Base-by-base conservation (phyloP, 2,888 invertebrate genomes). In the Hypercompe scribonia region DNA sequence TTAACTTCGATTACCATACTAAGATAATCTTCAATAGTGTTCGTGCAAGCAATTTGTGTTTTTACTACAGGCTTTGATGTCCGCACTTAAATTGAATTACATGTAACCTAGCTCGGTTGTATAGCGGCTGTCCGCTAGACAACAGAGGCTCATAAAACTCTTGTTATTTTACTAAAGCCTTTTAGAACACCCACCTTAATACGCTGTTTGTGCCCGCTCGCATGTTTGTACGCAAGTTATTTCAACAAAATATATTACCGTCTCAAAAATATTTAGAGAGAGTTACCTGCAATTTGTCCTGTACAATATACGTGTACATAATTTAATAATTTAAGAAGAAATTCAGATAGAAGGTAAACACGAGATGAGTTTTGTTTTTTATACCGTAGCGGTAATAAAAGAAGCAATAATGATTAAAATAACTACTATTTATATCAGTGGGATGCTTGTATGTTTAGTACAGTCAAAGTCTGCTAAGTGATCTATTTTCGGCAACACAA, bases 121-220 rank as follows among this genome's bases (percentile, higher is more conserved):
- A 69, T 79, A 50, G 50, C 21, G 21, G 7, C 24, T 68, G 75
- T 58, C 76, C 65, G 61, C 42, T 71, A 46, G 70, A 70, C 71
- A 71, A 36, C 74, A 77, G 65, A 74, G 70, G 71, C 67, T 80
- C 73, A 84, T 80, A 80, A 87, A 87, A 88, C 88, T 87, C 85
- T 84, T 87, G 87, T 87, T 88, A 90, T 90, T 90, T 88, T 83
- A 87, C 90, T 87, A 89, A 89, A 89, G 87, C 86, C 87, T 90
- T 89, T 87, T 83, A 83, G 78, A 77, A 79, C 80, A 83, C 75
- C 84, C 80, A 78, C 78, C 66, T 68, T 76, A 81, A 77, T 78
- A 77, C 82, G 78, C 58, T 76, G 73, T 75, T 77, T 81, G 70
- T 78, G 74, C 81, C 78, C 78, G 77, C 77, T 79, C 72, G 75